Evolutionary conservation across 2,797 vertebrate species (phyloP), one percentile per base, ranked within the genome.

Genomic region (Neostethus bicornis): DNA sequence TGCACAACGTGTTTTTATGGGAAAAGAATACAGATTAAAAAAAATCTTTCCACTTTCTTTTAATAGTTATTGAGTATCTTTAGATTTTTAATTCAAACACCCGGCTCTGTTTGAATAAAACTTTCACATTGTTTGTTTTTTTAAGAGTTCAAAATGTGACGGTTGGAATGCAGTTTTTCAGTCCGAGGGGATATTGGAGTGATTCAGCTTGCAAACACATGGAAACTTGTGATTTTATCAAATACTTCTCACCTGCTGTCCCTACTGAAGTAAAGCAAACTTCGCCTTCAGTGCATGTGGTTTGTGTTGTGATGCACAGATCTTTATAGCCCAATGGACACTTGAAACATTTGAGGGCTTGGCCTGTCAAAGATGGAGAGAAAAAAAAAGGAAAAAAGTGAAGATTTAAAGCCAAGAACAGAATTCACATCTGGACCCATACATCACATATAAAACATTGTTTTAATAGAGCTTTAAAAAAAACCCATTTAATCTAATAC

Each of bases 281-380:
- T 4, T 90, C 21, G 1, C 29, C 65, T 0, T 0, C 0, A 0
- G 0, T 0, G 45, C 91, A 92, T 0, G 29, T 70, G 0, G 0
- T 2, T 28, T 48, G 0, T 1, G 14, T 1, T 8, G 88, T 91
- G 0, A 54, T 0, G 53, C 91, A 91, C 35, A 91, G 0, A 0
- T 2, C 0, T 4, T 24, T 13, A 0, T 92, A 0, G 9, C 90
- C 91, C 0, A 90, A 0, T 0, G 3, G 1, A 49, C 91, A 92
- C 0, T 89, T 10, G 70, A 91, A 92, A 73, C 91, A 92, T 31
- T 60, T 0, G 25, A 92, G 78, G 4, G 79, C 60, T 19, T 91
- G 86, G 37, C 75, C 91, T 92, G 69, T 10, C 5, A 45, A 25
- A 51, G 46, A 45, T 19, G 1, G 17, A 17, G 34, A 4, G 13